Evolutionary conservation across 2,888 invertebrate species (phyloP), one percentile per base, ranked within the genome.

Genomic region (Liposcelis brunnea): DNA sequence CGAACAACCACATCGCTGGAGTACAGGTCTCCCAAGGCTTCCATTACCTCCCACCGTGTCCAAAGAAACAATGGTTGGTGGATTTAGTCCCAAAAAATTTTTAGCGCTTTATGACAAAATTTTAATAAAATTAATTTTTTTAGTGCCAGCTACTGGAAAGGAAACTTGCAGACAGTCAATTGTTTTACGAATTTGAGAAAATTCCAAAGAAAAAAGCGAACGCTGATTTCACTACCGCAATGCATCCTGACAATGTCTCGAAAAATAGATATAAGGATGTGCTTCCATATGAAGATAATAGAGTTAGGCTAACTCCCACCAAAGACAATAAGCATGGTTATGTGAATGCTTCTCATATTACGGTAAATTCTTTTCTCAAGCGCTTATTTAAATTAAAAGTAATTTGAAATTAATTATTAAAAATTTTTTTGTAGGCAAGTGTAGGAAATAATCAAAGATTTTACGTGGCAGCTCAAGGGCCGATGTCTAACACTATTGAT

Each of bases 271-370:
- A 74, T 57, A 70, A 72, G 48, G 81, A 83, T 59, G 77, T 85
- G 53, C 68, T 91, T 51, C 93, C 93, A 0, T 94, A 93, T 59
- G 91, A 89, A 57, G 86, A 87, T 58, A 91, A 87, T 61, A 65
- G 91, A 43, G 80, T 93, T 31, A 71, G 81, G 49, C 65, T 93
- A 16, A 77, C 78, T n/a, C 83, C 90, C 5, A 74, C 79, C 8
- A 78, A 80, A 55, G 74, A 75, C 53, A 93, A 94, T 64, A 78
- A 80, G 45, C 74, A 75, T 56, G 93, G 93, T 11, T 94, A 93
- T 56, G 83, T 93, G 52, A 93, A 93, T 66, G 91, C 91, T 1
- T 90, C 89, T 2, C 84, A 89, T 57, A 76, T 93, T 49, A 83
- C 84, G 55, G 89, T 87, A 61, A 60, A 26, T 26, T 26, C 8